A percentile compares a stretch with the other conserved stretches of the same genome.
These are phyloP conservation scores for Cacatua alba DNA, from an alignment of 2,113 vertebrate species.

Conservation along the genomic window DNA sequence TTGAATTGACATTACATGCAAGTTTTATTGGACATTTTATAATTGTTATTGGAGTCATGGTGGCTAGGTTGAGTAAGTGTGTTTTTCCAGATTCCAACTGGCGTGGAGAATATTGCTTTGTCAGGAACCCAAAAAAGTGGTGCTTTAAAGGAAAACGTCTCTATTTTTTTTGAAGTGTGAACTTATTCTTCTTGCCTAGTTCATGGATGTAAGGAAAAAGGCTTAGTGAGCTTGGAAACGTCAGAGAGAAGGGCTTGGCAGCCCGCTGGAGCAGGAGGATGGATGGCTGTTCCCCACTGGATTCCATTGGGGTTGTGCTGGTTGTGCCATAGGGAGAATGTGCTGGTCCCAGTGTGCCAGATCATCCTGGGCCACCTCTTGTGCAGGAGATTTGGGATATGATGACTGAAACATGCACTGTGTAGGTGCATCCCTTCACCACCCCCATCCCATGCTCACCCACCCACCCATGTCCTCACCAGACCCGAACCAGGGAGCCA, in stretches of 20 bases:
- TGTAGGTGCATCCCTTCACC: fast-evolving
- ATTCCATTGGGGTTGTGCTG: not conserved
- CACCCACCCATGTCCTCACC: not conserved
- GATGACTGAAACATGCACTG: not conserved
- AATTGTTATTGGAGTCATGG: constrained; percentile 80
- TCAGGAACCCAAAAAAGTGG: constrained; percentile 28
- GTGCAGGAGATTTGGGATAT: not conserved
- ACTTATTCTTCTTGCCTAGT: constrained; percentile 8
- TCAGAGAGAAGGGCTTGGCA: not conserved
- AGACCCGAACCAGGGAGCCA: not conserved
- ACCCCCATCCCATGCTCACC: not conserved
- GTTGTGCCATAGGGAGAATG: fast-evolving
- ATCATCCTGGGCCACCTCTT: not conserved
- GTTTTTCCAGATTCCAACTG: constrained; percentile 63
- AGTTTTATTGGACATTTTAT: constrained; percentile 77
- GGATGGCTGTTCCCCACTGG: not conserved
- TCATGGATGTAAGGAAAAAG: not conserved
- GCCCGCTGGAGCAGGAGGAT: not conserved
- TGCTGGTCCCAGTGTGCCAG: not conserved
- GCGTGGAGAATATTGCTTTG: constrained; percentile 61
- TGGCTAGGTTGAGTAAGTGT: constrained; percentile 63
- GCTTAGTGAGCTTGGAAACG: not conserved
- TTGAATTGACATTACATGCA: constrained; percentile 75
- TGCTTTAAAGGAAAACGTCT: not conserved
- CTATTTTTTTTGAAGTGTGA: not conserved